Percentiles rank a stretch among this genome's conserved stretches.
Conservation (phyloP, 2,888 invertebrate species). For the Leucophenga montana region DNA sequence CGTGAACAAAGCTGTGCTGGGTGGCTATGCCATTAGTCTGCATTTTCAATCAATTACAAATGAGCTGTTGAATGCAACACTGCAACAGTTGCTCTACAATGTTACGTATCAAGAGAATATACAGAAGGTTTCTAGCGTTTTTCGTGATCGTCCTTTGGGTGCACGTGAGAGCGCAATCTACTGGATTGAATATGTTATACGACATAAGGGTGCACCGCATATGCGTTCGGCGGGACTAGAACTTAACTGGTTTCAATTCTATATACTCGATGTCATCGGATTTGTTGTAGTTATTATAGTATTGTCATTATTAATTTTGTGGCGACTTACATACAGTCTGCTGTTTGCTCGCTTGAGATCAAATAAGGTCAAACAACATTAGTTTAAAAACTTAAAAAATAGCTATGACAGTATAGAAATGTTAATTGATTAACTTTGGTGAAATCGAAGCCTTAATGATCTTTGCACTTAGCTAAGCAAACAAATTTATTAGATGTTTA, state of each 20-base stretch:
- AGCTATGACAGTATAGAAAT: too few relatives aligned
- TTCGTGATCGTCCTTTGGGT: conserved; percentile 53
- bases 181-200: conserved; percentile 67
- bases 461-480: too few relatives aligned
- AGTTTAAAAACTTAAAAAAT: too few relatives aligned
- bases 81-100: conserved; percentile 47
- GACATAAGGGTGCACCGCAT: conserved; percentile 59
- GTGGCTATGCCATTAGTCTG: conserved; percentile 59
- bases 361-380: too few relatives aligned
- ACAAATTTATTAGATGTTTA: too few relatives aligned
- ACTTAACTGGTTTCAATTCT: conserved; percentile 67
- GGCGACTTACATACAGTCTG: too few relatives aligned
- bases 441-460: too few relatives aligned
- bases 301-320: not conserved
- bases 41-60: conserved; percentile 31
- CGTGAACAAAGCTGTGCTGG: conserved; percentile 52
- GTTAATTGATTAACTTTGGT: too few relatives aligned
- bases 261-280: conserved; percentile 64
- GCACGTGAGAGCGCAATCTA: conserved; percentile 61
- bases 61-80: conserved; percentile 32
- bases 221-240: conserved; percentile 52
- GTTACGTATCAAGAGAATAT: conserved; percentile 42
- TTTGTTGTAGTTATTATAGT: not conserved
- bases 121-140: conserved; percentile 41
- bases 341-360: too few relatives aligned